Base-by-base conservation (phyloP, 2,888 invertebrate genomes). In the Campopleginae sp. region DNA sequence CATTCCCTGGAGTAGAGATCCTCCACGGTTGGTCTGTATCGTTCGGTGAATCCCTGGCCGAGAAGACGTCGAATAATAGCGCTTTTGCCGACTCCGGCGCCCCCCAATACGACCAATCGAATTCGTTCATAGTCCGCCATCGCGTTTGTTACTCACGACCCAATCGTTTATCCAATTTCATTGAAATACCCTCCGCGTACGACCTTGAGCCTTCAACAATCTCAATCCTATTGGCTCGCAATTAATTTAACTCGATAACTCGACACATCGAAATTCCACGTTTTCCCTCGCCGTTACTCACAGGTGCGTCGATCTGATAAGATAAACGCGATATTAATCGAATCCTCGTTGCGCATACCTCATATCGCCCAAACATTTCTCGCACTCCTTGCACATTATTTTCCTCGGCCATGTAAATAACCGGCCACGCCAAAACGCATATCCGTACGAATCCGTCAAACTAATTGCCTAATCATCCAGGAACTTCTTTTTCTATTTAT, bases 1-100 rank as follows among this genome's bases (percentile, higher is more conserved):
- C 97, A 98, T 93, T 98, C 97, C 82, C 97, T 95, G 91, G 97
- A 97, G 94, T 97, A 98, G 38, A 98, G 95, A 93, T 98, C 98
- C 93, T 98, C 98, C 46, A 98, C 97, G 17, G 98, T 98, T 89
- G 97, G 97, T 88, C 96, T 95, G 94, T 98, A 98, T 91, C 96
- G 96, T 90, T 97, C 97, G 72, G 95, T 95, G 94, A 97, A 98
- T 6, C 96, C 96, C 92, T 97, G 96, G 91, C 96, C 96, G 80
- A 98, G 95, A 91, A 98, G 97, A 74, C 97, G 95, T 89, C 97
- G 96, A 75, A 98, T 95, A 89, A 98, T 97, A 89, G 97, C 96
- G 91, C 97, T 97, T 93, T 98, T 98, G 17, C 98, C 98, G 10
- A 97, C 97, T 51, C 96, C 96, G 2, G 96, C 96, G 1, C 97